Base-by-base conservation (phyloP, 2,113 vertebrate genomes). In the Acrocephalus arundinaceus region DNA sequence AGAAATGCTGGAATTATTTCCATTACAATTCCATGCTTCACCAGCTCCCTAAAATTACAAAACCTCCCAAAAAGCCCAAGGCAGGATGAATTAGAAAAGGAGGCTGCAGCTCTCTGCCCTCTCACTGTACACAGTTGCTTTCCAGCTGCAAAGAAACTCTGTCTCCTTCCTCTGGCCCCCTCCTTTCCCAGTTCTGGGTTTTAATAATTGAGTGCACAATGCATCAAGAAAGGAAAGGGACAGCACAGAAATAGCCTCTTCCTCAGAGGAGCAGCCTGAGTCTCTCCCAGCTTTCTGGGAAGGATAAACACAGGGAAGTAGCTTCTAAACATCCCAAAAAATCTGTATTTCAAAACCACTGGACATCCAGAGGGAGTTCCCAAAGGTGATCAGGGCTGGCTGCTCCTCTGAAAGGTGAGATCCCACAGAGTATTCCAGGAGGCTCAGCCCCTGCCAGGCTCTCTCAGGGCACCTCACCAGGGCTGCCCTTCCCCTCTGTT, bases 371-470 rank as follows among this genome's bases (percentile, higher is more conserved):
- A 65, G 51, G 37, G 59, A 74, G 28, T 16, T 78, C 39, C 75
- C 71, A 74, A 61, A 35, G 9, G 7, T 22, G 48, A 20, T 28
- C 0, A 43, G 43, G 27, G 59, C 19, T 28, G 65, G 22, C 6
- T 63, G 43, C 24, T 63, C 37, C 81, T 61, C 31, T 6, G 16
- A 11, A 43, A 48, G 30, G 17, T 13, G 13, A 70, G 33, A 61
- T 9, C 13, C 33, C 58, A 51, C 0, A 0, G 41, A 30, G 20
- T 4, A 10, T 35, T 66, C 21, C 3, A 24, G 45, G 54, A 49
- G n/a, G 20, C 43, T 37, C 63, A 71, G 52, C 18, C 25, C 25
- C 67, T 31, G 45, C 49, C 39, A 83, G 65, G 43, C 48, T 41
- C 52, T 46, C 30, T 27, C 33, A 37, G 70, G 23, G 52, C 43